Evolutionary conservation across 2,797 vertebrate genomes (phyloP).

Genomic region (Hydrolagus colliei): DNA sequence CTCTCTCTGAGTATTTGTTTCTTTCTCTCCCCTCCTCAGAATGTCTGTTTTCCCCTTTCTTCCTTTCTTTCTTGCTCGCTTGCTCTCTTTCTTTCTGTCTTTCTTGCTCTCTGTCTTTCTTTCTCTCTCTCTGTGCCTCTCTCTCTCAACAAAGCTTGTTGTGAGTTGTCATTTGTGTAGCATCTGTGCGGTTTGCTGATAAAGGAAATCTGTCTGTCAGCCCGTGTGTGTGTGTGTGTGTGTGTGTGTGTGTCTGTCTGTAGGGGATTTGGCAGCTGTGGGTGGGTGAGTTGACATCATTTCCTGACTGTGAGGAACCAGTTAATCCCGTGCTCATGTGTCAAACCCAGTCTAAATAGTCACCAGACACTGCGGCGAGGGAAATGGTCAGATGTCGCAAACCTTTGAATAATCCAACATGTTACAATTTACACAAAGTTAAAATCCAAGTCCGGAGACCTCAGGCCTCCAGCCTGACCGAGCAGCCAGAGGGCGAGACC

Average conservation of each 20-base stretch:
- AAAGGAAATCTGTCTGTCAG: neutral
- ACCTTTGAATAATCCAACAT: constrained; percentile 57
- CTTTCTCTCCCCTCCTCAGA: too few species aligned
- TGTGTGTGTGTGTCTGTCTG: too few species aligned
- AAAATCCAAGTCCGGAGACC: constrained; percentile 65
- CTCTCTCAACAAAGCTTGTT: neutral
- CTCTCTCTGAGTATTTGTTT: neutral
- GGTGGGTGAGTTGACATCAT: too few species aligned
- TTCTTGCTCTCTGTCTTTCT: too few species aligned
- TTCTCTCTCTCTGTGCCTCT: neutral
- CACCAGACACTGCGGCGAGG: constrained; percentile 56
- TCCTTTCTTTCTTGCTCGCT: too few species aligned
- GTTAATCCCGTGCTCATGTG: constrained; percentile 62
- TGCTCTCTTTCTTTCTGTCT: too few species aligned
- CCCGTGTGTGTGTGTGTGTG: too few species aligned
- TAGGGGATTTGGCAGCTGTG: too few species aligned
- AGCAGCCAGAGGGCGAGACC: constrained; percentile 43
- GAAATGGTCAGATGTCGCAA: constrained; percentile 86
- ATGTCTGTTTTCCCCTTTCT: too few species aligned
- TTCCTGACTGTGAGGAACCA: constrained; percentile 35
- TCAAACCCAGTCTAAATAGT: constrained; percentile 62
- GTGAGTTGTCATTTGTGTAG: neutral
- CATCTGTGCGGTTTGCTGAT: neutral
- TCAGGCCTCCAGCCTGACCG: constrained; percentile 52
- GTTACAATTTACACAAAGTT: constrained; percentile 70